Percentiles rank a stretch among this genome's conserved stretches.
These are phyloP conservation scores for Eupelmus urozonus DNA, from an alignment of 2,888 invertebrate genomes.

Conservation along the genomic window DNA sequence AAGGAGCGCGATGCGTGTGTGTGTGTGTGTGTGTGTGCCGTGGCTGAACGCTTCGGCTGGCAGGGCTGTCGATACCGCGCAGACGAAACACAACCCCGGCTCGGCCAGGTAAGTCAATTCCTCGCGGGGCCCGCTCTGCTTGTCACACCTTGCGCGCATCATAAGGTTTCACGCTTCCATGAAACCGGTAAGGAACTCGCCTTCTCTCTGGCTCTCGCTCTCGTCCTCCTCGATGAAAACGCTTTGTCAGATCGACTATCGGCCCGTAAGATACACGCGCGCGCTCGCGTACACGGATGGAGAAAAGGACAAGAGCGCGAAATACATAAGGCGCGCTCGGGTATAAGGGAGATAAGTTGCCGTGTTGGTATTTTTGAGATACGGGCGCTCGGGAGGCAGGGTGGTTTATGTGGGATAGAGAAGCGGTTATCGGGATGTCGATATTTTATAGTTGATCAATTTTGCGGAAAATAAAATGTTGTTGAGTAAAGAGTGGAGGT, in stretches of 20 bases:
- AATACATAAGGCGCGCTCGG: slow-evolving; percentile 3
- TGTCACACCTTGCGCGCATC: slow-evolving; percentile 70
- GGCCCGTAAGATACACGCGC: slow-evolving; percentile 24
- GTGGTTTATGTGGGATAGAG: too few relatives aligned
- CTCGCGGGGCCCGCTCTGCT: slow-evolving; percentile 51
- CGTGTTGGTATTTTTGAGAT: background rate
- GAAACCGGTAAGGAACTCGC: slow-evolving; percentile 65
- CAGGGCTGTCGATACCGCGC: slow-evolving; percentile 55
- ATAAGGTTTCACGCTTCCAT: slow-evolving; percentile 69
- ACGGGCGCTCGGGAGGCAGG: too few relatives aligned
- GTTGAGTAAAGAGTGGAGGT: too few relatives aligned
- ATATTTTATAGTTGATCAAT: too few relatives aligned
- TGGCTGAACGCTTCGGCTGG: slow-evolving; percentile 58
- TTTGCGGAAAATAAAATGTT: too few relatives aligned
- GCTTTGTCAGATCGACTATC: slow-evolving; percentile 52
- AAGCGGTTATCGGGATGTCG: too few relatives aligned
- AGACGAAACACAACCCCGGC: slow-evolving; percentile 59
- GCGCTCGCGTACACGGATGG: background rate
- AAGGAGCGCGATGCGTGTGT: slow-evolving; percentile 20
- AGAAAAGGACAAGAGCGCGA: background rate
- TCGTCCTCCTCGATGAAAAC: slow-evolving; percentile 36
- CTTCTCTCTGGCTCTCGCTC: slow-evolving; percentile 12
- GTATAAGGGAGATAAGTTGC: background rate
- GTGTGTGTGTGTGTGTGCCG: background rate
- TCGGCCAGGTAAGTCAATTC: slow-evolving; percentile 64